Evolutionary conservation across 2,888 invertebrate species (phyloP).

Genomic region (Lasioglossum oenotherae): DNA sequence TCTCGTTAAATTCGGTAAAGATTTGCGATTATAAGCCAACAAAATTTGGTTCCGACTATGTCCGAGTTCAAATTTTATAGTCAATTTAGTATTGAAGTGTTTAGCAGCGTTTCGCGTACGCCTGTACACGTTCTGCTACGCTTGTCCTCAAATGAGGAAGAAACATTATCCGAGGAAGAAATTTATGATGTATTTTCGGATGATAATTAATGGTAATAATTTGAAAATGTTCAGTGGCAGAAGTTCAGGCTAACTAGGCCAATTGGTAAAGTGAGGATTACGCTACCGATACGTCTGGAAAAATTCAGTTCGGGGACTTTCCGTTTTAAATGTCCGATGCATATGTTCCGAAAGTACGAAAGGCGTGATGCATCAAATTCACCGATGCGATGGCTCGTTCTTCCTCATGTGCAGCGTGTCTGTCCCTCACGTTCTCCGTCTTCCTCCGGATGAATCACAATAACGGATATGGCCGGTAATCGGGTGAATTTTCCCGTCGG

Average conservation of each 20-base stretch:
- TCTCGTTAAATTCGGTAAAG: no score
- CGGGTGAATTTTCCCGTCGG: conserved; percentile 35
- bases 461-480: conserved; percentile 58
- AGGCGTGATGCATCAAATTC: conserved; percentile 42
- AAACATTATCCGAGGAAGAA: no score
- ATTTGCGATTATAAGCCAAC: no score
- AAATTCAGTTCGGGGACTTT: not conserved
- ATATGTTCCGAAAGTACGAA: conserved; percentile 73
- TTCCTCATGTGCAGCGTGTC: conserved; percentile 14
- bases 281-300: not conserved
- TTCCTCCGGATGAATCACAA: conserved; percentile 65
- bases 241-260: not conserved
- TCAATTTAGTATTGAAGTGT: no score
- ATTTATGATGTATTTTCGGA: no score
- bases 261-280: not conserved
- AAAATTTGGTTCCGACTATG: no score
- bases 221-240: not conserved
- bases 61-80: no score
- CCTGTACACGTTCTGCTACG: no score
- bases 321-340: conserved; percentile 71
- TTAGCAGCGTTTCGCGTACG: no score
- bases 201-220: no score
- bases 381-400: conserved; percentile 54
- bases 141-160: no score
- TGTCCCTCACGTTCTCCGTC: conserved; percentile 51